Conservation (phyloP, 2,888 invertebrate species). For the Phengaris arion region DNA sequence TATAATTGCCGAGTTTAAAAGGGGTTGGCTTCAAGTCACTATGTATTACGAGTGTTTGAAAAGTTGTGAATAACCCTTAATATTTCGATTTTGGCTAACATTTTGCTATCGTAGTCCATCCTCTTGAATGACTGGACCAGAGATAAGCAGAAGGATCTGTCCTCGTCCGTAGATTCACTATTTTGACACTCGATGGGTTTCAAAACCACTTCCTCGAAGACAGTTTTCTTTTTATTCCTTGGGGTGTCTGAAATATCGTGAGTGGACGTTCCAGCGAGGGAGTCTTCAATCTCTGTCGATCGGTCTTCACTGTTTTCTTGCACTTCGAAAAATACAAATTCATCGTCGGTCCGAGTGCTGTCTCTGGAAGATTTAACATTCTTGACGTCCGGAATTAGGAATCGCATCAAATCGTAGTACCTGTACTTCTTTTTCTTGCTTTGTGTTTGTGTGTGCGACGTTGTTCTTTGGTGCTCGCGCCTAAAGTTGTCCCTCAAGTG, state of each 20-base stretch:
- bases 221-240: background rate
- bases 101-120: background rate
- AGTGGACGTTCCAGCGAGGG: background rate
- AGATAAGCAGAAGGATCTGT: background rate
- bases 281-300: background rate
- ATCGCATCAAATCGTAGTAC: background rate
- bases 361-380: background rate
- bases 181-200: background rate
- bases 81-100: background rate
- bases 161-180: background rate
- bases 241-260: background rate
- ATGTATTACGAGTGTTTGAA: background rate
- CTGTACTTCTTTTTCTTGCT: background rate
- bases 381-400: background rate
- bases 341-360: background rate
- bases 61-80: background rate
- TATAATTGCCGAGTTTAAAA: background rate
- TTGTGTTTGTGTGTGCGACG: background rate
- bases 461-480: background rate
- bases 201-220: background rate
- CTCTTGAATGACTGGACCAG: background rate
- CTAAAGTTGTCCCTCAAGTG: constrained; percentile 3
- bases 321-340: background rate
- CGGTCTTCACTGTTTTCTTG: background rate
- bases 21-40: background rate